phyloP scores from a whole-genome alignment of 1,140 invertebrate species.

The Chionoecetes opilio region DNA sequence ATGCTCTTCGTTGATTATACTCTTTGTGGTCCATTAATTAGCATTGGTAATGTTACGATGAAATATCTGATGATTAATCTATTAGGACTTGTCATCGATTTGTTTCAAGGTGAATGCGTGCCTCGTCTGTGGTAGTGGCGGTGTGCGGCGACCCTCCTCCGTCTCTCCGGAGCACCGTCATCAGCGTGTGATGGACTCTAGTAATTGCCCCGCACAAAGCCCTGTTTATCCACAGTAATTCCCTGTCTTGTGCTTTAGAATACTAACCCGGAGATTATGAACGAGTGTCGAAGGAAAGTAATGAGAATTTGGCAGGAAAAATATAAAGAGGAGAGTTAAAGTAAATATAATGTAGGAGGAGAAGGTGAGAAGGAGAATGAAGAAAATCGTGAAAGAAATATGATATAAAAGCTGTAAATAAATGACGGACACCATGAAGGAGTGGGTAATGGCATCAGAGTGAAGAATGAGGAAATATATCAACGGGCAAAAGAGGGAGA shows the following conservation, averaged over 20 bases:
- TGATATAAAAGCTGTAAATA: background rate
- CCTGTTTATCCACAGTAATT: background rate
- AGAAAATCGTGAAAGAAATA: background rate
- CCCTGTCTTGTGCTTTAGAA: background rate
- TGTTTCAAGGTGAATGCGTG: background rate
- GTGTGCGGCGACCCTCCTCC: background rate
- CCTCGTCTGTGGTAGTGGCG: background rate
- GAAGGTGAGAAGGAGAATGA: background rate
- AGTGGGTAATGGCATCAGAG: slow-evolving; percentile 6
- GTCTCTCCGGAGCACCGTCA: background rate
- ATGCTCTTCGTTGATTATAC: background rate
- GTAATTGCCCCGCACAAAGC: background rate
- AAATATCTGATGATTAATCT: background rate
- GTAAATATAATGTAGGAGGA: background rate
- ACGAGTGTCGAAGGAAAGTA: background rate
- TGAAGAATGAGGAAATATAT: background rate
- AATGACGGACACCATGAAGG: too few species aligned
- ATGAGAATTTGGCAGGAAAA: background rate
- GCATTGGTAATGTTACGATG: background rate
- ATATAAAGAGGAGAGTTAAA: background rate
- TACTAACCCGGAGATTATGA: background rate
- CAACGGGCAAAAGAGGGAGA: background rate
- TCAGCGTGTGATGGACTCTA: background rate
- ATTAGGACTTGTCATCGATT: background rate
- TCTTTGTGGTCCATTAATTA: background rate